phyloP scores from a whole-genome alignment of 2,113 vertebrate genomes.

The Notothenia rossii region DNA sequence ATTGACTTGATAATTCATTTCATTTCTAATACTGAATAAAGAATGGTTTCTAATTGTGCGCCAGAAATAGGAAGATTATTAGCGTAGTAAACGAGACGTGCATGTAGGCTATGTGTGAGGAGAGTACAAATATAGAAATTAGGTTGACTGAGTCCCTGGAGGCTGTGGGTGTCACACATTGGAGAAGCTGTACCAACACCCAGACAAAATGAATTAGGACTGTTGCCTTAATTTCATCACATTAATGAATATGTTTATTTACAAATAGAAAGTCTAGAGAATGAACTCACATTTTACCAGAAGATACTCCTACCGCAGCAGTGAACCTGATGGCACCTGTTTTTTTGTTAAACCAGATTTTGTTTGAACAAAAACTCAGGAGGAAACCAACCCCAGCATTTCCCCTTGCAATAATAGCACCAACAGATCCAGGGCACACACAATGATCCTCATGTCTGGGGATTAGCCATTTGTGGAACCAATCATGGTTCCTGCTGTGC shows the following conservation, averaged over 20 bases:
- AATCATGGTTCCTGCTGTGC: constrained; percentile 38
- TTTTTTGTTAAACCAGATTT: background rate
- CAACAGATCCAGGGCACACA: constrained; percentile 36
- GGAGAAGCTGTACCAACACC: constrained; percentile 59
- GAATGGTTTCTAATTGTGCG: constrained; percentile 10
- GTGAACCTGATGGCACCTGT: background rate
- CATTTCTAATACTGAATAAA: constrained; percentile 7
- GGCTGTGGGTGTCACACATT: constrained; percentile 63
- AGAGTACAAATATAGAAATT: constrained; percentile 80
- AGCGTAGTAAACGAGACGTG: constrained; percentile 35
- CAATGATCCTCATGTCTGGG: constrained; percentile 48
- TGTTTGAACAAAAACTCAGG: constrained; percentile 16
- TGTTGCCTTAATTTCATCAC: constrained; percentile 17
- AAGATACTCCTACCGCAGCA: constrained; percentile 5
- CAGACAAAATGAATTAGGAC: constrained; percentile 41
- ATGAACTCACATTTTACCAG: constrained; percentile 6
- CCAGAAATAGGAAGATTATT: constrained; percentile 32
- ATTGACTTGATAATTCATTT: background rate
- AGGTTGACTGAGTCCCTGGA: constrained; percentile 79
- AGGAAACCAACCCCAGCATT: constrained; percentile 20
- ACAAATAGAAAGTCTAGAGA: background rate
- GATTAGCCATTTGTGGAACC: constrained; percentile 58
- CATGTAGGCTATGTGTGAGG: constrained; percentile 67
- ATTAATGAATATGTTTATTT: constrained; percentile 13
- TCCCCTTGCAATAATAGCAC: constrained; percentile 21